Evolutionary conservation across 2,113 vertebrate species (phyloP).

Genomic region (Syngnathus typhle): DNA sequence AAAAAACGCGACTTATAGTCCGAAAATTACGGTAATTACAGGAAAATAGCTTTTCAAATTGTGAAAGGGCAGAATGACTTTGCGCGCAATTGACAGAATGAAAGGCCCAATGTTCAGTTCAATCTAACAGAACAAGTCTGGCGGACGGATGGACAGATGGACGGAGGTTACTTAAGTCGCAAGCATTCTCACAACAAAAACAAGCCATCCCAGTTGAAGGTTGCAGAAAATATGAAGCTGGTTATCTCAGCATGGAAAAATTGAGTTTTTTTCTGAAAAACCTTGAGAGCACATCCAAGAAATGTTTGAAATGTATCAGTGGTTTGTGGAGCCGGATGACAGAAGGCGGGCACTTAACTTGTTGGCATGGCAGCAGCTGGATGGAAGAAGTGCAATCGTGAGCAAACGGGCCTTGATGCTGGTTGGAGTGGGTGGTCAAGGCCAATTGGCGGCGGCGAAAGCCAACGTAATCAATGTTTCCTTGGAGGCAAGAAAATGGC

Average conservation of each 20-base stretch:
- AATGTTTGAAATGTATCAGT: slow-evolving; percentile 3
- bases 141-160: background rate
- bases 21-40: no score
- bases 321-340: slow-evolving; percentile 12
- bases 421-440: slow-evolving; percentile 28
- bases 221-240: slow-evolving; percentile 16
- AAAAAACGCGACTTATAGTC: no score
- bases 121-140: background rate
- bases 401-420: slow-evolving; percentile 14
- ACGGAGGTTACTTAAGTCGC: slow-evolving; percentile 28
- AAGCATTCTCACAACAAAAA: slow-evolving; percentile 27
- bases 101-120: background rate
- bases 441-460: slow-evolving; percentile 3
- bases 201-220: slow-evolving; percentile 5
- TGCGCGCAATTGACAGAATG: background rate
- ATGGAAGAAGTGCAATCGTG: slow-evolving; percentile 31
- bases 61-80: background rate
- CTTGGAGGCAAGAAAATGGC: slow-evolving; percentile 9
- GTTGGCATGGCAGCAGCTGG: slow-evolving; percentile 40
- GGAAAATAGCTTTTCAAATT: background rate
- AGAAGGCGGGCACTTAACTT: slow-evolving; percentile 8
- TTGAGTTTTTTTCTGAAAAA: slow-evolving; percentile 17
- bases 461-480: slow-evolving; percentile 32
- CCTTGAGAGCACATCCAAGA: slow-evolving; percentile 8
- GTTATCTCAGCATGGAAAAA: slow-evolving; percentile 6